phyloP scores from a whole-genome alignment of 2,888 invertebrate genomes.

The Cerastis leucographa region DNA sequence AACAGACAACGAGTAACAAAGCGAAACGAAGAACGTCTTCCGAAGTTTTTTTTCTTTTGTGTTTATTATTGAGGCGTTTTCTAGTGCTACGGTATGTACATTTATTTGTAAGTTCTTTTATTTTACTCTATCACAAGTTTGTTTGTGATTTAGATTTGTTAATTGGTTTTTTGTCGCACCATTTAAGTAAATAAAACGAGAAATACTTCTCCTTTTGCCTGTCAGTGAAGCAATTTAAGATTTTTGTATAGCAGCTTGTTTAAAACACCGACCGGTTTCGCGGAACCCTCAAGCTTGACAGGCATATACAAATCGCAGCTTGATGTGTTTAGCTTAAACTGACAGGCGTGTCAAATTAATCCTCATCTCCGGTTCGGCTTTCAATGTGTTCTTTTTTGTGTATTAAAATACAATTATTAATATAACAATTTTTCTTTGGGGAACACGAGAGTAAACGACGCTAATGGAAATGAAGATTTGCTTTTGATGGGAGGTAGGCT shows the following conservation, averaged over 20 bases:
- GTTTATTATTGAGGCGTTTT: constrained; percentile 40
- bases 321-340: neutral
- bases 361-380: constrained; percentile 3
- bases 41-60: constrained; percentile 28
- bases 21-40: constrained; percentile 13
- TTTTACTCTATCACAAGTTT: constrained; percentile 15
- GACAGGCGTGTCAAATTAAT: constrained; percentile 9
- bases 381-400: neutral
- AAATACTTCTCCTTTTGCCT: neutral
- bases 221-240: neutral
- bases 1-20: constrained; percentile 47
- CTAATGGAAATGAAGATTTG: constrained; percentile 47
- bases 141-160: constrained; percentile 5
- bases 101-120: constrained; percentile 16
- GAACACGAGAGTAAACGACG: constrained; percentile 19
- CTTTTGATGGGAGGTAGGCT: constrained; percentile 33
- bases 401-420: constrained; percentile 9
- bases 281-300: neutral
- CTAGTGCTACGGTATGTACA: constrained; percentile 10
- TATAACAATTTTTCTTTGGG: constrained; percentile 18
- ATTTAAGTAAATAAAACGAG: neutral
- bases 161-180: neutral
- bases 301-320: constrained; percentile 2
- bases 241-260: neutral
- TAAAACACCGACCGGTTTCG: neutral